A percentile compares a stretch with the other conserved stretches of the same genome.
These are phyloP conservation scores for Drosophila murphyi DNA, from an alignment of 1,140 invertebrate genomes.

Conservation along the genomic window DNA sequence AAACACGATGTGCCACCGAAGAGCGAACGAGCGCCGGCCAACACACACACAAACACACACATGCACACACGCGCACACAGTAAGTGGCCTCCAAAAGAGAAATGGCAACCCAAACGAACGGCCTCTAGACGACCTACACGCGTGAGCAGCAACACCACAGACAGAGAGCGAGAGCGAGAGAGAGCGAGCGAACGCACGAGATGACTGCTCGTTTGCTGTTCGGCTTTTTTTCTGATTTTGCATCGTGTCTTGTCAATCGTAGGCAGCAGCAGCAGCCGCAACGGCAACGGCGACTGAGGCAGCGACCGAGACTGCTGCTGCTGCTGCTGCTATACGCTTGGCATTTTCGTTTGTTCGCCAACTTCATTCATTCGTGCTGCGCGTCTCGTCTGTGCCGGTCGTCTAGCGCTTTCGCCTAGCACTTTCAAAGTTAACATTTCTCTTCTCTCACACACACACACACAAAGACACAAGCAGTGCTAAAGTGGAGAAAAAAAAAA, in stretches of 20 bases:
- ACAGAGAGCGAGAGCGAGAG: slow-evolving; percentile 8
- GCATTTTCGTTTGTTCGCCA: slow-evolving; percentile 53
- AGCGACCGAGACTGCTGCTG: slow-evolving; percentile 10
- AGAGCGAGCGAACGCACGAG: slow-evolving; percentile 30
- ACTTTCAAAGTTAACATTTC: slow-evolving; percentile 7
- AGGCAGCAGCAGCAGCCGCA: slow-evolving; percentile 8
- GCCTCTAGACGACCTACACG: slow-evolving; percentile 84
- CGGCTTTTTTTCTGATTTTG: not conserved
- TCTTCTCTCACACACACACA: slow-evolving; percentile 25
- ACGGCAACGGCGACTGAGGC: slow-evolving; percentile 14
- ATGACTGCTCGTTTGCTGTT: slow-evolving; percentile 23
- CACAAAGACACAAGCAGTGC: slow-evolving; percentile 58
- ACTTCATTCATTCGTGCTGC: slow-evolving; percentile 79
- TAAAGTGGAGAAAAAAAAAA: slow-evolving; percentile 39
- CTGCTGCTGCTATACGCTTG: slow-evolving; percentile 21
- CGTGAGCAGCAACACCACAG: slow-evolving; percentile 52
- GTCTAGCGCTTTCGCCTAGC: slow-evolving; percentile 39
- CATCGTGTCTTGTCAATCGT: slow-evolving; percentile 32
- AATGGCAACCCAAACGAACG: slow-evolving; percentile 53
- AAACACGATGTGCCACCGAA: not conserved
- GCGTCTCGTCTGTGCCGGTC: slow-evolving; percentile 74
- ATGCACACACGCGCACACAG: not conserved
- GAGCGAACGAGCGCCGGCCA: slow-evolving; percentile 10
- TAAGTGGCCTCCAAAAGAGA: slow-evolving; percentile 38
- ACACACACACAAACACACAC: not conserved